These are phyloP conservation scores for Elysia chlorotica DNA, from an alignment of 1,140 invertebrate species.

Conservation along the genomic window DNA sequence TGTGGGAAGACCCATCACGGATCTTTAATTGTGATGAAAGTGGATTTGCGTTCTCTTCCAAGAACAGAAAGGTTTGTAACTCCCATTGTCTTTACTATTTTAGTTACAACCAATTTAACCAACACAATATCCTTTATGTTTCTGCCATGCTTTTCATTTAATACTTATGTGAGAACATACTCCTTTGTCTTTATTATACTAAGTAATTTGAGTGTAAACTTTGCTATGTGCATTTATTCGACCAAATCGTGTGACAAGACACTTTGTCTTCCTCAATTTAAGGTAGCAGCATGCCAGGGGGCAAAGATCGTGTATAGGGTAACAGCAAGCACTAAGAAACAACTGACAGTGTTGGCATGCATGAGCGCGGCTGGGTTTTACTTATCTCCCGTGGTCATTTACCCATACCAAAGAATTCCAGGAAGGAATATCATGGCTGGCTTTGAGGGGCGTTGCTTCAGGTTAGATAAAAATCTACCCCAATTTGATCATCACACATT, in stretches of 20 bases:
- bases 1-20: not conserved
- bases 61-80: not conserved
- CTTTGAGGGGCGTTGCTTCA: not conserved
- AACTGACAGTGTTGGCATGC: slow-evolving; percentile 1
- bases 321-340: not conserved
- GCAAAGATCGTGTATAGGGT: not conserved
- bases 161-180: no score
- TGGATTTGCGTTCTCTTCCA: not conserved
- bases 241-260: no score
- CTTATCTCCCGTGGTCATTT: not conserved
- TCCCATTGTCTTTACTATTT: no score
- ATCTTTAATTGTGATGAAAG: not conserved
- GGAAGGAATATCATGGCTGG: not conserved
- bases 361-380: slow-evolving; percentile 3
- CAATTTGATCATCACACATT: no score
- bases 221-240: no score
- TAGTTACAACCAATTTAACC: no score
- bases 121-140: no score
- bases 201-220: no score
- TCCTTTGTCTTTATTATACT: no score
- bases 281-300: not conserved
- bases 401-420: slow-evolving; percentile 2
- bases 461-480: not conserved
- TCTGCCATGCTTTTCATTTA: no score
- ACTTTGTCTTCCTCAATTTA: no score